Percentiles rank a stretch among this genome's conserved stretches.
Evolutionary conservation across 2,888 invertebrate genomes (phyloP).

Genomic region (Ephialtes manifestator): DNA sequence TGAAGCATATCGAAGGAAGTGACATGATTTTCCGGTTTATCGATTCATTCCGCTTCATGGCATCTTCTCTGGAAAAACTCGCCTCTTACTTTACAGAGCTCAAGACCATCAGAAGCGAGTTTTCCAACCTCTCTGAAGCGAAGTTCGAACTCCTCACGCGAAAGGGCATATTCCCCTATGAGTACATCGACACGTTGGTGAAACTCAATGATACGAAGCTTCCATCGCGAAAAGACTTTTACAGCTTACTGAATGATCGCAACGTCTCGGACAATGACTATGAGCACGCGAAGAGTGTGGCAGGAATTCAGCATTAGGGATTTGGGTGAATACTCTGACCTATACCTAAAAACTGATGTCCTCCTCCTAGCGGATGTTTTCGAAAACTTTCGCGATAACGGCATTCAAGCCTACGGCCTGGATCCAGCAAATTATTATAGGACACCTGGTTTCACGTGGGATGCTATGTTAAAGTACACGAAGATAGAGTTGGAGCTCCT

Average conservation of each 20-base stretch:
- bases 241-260: conserved; percentile 70
- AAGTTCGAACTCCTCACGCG: conserved; percentile 70
- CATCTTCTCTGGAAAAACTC: conserved; percentile 75
- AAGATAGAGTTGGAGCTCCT: conserved; percentile 62
- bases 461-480: conserved; percentile 67
- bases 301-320: conserved; percentile 75
- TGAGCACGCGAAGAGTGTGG: conserved; percentile 80
- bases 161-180: conserved; percentile 80
- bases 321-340: conserved; percentile 80
- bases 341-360: too few species aligned
- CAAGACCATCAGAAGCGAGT: conserved; percentile 53
- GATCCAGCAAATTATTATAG: conserved; percentile 75
- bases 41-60: conserved; percentile 75
- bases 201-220: conserved; percentile 71
- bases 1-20: conserved; percentile 56
- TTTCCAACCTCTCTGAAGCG: conserved; percentile 43
- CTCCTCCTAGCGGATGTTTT: conserved; percentile 81
- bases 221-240: conserved; percentile 71
- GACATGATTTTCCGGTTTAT: conserved; percentile 34
- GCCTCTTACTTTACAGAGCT: conserved; percentile 68
- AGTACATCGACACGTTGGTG: conserved; percentile 73
- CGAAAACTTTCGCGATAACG: conserved; percentile 80
- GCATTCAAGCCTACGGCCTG: conserved; percentile 75
- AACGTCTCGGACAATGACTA: conserved; percentile 74
- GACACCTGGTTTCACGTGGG: too few species aligned